phyloP scores from a whole-genome alignment of 2,797 vertebrate species.

The Aulostomus chinensis region DNA sequence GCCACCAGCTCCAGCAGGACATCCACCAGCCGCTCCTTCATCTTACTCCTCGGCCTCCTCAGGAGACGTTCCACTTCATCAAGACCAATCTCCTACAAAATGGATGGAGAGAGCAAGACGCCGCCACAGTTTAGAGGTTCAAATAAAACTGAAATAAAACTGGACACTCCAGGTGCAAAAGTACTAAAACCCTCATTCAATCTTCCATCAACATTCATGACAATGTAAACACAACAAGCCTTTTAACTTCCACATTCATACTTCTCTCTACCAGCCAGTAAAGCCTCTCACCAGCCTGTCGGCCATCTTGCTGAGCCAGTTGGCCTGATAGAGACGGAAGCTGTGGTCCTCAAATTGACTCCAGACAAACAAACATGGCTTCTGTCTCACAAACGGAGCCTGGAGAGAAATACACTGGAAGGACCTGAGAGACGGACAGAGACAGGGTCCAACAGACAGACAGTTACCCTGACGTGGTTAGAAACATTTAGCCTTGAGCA shows the following conservation, averaged over 20 bases:
- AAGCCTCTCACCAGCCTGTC: slow-evolving; percentile 80
- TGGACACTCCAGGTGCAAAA: too few species aligned
- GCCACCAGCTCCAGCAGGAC: slow-evolving; percentile 88
- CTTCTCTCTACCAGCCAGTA: too few species aligned
- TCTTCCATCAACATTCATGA: too few species aligned
- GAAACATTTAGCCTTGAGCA: not conserved
- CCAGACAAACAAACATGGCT: slow-evolving; percentile 89
- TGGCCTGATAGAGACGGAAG: slow-evolving; percentile 88
- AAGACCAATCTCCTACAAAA: slow-evolving; percentile 85
- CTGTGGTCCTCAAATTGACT: slow-evolving; percentile 90
- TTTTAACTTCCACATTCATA: too few species aligned
- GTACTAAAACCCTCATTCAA: too few species aligned
- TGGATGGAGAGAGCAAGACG: not conserved
- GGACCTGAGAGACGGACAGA: slow-evolving; percentile 80
- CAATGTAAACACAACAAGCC: too few species aligned
- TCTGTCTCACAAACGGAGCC: slow-evolving; percentile 65
- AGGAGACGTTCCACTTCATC: slow-evolving; percentile 84
- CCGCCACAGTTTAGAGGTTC: not conserved
- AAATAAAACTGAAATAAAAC: too few species aligned
- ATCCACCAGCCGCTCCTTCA: slow-evolving; percentile 81
- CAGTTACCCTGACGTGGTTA: too few species aligned
- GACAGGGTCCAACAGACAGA: too few species aligned
- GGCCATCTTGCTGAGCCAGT: slow-evolving; percentile 88
- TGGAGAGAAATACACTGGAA: slow-evolving; percentile 85
- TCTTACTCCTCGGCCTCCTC: slow-evolving; percentile 79